A percentile compares a stretch with the other conserved stretches of the same genome.
These are phyloP conservation scores for Galerucella calmariensis DNA, from an alignment of 2,888 invertebrate genomes.

Conservation along the genomic window DNA sequence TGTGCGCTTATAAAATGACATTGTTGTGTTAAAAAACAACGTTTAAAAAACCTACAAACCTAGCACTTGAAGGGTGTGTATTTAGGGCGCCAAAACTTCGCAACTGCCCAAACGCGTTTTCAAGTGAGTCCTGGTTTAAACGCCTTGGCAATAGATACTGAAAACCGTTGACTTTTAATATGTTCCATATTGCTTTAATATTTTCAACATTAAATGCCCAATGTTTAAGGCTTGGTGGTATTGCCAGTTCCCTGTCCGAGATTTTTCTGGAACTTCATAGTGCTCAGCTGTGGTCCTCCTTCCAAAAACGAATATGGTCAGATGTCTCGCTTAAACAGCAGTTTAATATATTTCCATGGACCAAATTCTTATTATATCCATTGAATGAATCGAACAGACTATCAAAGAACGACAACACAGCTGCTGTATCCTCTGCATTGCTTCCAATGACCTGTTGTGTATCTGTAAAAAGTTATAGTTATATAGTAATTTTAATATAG, in stretches of 20 bases:
- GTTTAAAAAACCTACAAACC: conserved; percentile 26
- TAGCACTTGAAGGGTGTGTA: conserved; percentile 16
- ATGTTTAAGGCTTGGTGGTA: conserved; percentile 22
- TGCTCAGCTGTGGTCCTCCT: conserved; percentile 10
- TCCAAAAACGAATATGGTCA: conserved; percentile 30
- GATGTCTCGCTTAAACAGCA: conserved; percentile 23
- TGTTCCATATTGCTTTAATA: no score
- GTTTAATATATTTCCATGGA: conserved; percentile 16
- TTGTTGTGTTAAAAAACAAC: conserved; percentile 9
- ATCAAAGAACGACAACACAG: conserved; percentile 10
- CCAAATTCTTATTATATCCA: conserved; percentile 9
- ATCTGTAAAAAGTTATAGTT: conserved; percentile 13
- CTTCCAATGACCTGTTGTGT: conserved; percentile 11
- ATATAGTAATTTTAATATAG: neutral
- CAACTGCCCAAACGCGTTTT: conserved; percentile 25
- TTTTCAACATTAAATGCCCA: conserved; percentile 21
- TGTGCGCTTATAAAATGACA: conserved; percentile 21
- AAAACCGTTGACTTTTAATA: no score
- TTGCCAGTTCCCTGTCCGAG: conserved; percentile 5
- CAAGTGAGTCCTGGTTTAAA: no score
- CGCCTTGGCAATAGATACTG: no score
- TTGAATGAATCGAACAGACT: conserved; percentile 20
- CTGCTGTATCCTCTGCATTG: conserved; percentile 11
- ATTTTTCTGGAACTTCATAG: conserved; percentile 23
- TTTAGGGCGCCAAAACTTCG: conserved; percentile 19